A percentile compares a stretch with the other conserved stretches of the same genome.
phyloP scores from a whole-genome alignment of 2,888 invertebrate genomes.

The Meganola albula region DNA sequence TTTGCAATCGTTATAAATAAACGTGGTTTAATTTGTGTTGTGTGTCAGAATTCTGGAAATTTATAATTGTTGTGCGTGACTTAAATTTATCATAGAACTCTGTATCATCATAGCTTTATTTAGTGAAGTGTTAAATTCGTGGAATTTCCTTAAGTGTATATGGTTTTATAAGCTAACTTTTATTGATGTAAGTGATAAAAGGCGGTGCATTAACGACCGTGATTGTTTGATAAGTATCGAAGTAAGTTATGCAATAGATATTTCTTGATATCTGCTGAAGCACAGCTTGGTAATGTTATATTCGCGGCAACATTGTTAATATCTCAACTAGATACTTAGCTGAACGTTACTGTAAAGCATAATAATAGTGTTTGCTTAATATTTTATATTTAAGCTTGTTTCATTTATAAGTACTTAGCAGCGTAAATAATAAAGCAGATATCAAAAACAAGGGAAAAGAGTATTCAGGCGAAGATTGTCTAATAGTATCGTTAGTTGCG shows the following conservation, averaged over 20 bases:
- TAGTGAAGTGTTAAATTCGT: constrained; percentile 65
- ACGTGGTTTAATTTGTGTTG: constrained; percentile 41
- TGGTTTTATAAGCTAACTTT: constrained; percentile 59
- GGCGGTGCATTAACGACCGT: constrained; percentile 73
- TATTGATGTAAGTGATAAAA: constrained; percentile 60
- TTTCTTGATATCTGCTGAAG: constrained; percentile 57
- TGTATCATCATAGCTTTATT: constrained; percentile 28
- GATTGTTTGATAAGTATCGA: constrained; percentile 59
- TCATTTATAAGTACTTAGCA: constrained; percentile 4
- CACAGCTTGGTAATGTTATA: constrained; percentile 8
- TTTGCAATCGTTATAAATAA: constrained; percentile 43
- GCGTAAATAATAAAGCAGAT: constrained; percentile 49
- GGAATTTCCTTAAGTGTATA: constrained; percentile 67
- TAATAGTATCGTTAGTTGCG: constrained; percentile 76
- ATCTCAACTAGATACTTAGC: no score
- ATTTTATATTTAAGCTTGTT: no score
- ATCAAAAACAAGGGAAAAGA: constrained; percentile 57
- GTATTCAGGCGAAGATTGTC: constrained; percentile 69
- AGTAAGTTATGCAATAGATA: constrained; percentile 60
- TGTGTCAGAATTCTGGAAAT: constrained; percentile 43
- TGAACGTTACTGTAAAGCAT: no score
- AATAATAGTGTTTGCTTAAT: no score
- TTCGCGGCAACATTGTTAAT: no score
- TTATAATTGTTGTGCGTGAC: constrained; percentile 46
- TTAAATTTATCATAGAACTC: constrained; percentile 31